Conservation (phyloP, 2,113 vertebrate species). For the Thermophis baileyi region DNA sequence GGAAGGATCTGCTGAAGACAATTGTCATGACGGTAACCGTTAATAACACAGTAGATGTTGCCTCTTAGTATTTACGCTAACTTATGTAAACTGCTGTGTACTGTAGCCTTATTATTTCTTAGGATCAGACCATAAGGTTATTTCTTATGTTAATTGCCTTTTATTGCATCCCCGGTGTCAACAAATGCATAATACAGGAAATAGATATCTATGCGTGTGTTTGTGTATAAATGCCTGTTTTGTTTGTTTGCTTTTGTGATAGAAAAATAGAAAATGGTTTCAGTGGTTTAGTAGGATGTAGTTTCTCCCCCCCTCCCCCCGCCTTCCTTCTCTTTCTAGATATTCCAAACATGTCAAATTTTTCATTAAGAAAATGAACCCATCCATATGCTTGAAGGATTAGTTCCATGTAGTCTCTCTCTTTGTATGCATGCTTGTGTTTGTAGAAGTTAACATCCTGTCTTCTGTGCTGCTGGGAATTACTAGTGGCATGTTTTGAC, state of each 20-base stretch:
- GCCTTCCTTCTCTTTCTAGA: neutral
- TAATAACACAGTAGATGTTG: neutral
- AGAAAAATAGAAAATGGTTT: neutral
- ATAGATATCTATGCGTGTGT: neutral
- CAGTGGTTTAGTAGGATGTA: neutral
- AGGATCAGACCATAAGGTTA: neutral
- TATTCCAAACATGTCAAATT: constrained; percentile 14
- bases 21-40: neutral
- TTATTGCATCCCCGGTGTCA: neutral
- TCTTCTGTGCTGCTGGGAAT: constrained; percentile 47
- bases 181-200: neutral
- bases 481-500: constrained; percentile 67
- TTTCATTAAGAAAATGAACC: constrained; percentile 23
- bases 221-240: neutral
- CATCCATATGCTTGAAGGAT: constrained; percentile 26
- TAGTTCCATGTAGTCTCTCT: constrained; percentile 18
- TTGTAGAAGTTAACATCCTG: constrained; percentile 30
- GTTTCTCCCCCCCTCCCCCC: neutral
- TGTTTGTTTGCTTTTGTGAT: neutral
- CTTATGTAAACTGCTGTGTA: neutral
- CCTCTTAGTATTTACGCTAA: neutral
- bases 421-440: constrained; percentile 31
- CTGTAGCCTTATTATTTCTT: neutral
- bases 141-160: neutral
- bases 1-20: neutral